These are phyloP conservation scores for Paratrypauchen microcephalus DNA, from an alignment of 2,797 vertebrate genomes.

Conservation along the genomic window DNA sequence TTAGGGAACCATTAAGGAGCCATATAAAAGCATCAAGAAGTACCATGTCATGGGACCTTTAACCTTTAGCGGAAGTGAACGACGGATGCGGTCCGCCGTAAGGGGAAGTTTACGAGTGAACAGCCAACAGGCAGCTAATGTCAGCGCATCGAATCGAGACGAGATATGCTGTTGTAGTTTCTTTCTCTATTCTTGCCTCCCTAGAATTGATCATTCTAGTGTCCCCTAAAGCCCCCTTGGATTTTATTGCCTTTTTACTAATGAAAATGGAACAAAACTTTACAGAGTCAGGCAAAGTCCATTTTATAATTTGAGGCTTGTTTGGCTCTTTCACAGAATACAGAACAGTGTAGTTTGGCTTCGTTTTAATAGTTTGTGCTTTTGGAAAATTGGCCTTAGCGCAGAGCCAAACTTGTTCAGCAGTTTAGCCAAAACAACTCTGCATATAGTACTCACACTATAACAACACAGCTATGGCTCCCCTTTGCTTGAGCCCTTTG, in stretches of 20 bases:
- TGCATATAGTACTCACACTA: constrained; percentile 35
- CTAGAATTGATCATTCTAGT: too few relatives aligned
- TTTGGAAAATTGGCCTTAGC: constrained; percentile 52
- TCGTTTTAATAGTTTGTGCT: constrained; percentile 32
- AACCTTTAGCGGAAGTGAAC: too few relatives aligned
- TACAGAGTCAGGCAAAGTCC: constrained; percentile 29
- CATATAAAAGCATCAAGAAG: too few relatives aligned
- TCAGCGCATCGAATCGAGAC: too few relatives aligned
- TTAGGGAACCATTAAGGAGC: too few relatives aligned
- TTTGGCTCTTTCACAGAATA: constrained; percentile 52
- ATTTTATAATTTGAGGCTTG: constrained; percentile 49
- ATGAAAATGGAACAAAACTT: constrained; percentile 25
- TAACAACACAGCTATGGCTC: constrained; percentile 46
- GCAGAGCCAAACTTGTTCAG: constrained; percentile 46
- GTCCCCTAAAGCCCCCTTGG: background rate
- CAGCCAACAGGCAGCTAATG: too few relatives aligned
- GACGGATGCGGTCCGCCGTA: too few relatives aligned
- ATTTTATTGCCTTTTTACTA: constrained; percentile 42
- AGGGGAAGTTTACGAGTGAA: too few relatives aligned
- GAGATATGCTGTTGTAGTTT: too few relatives aligned
- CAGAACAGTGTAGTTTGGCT: constrained; percentile 32
- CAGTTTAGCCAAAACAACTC: constrained; percentile 50
- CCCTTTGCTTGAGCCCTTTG: constrained; percentile 31
- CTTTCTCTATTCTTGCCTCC: too few relatives aligned
- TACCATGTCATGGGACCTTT: too few relatives aligned